phyloP scores from a whole-genome alignment of 1,140 invertebrate genomes.

The Atta cephalotes region DNA sequence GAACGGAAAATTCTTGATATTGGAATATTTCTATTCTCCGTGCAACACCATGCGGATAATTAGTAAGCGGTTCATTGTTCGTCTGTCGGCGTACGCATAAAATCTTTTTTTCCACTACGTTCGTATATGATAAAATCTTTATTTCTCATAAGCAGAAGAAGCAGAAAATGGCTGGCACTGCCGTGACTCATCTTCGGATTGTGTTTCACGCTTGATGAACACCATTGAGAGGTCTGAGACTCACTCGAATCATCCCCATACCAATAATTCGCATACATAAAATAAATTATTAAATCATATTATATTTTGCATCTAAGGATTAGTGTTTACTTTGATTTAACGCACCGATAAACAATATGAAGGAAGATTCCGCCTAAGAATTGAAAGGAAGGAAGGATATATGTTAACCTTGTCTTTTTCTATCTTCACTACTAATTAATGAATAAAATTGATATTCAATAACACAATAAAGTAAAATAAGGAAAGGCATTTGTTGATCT shows the following conservation, averaged over 20 bases:
- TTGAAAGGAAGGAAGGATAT: not conserved
- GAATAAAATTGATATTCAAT: not conserved
- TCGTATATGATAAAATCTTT: constrained; percentile 46
- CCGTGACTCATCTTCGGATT: constrained; percentile 63
- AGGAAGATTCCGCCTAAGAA: constrained; percentile 31
- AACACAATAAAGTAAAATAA: constrained; percentile 1
- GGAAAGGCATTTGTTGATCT: not conserved
- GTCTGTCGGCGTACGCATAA: constrained; percentile 44
- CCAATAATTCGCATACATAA: constrained; percentile 36
- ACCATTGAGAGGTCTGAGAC: constrained; percentile 40
- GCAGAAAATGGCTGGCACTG: constrained; percentile 64
- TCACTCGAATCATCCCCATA: constrained; percentile 63
- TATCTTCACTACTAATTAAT: not conserved
- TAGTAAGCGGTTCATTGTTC: constrained; percentile 56
- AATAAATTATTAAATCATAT: constrained; percentile 75
- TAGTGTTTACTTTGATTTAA: constrained; percentile 69
- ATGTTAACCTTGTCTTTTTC: constrained; percentile 10
- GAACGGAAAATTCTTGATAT: constrained; percentile 16
- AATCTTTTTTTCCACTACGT: constrained; percentile 35
- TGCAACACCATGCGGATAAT: constrained; percentile 55
- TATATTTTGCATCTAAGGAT: constrained; percentile 68
- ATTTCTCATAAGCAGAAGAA: constrained; percentile 43
- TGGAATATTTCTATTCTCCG: constrained; percentile 51
- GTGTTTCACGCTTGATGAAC: constrained; percentile 71
- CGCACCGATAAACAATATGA: constrained; percentile 47